Evolutionary conservation across 2,797 vertebrate genomes (phyloP).

Genomic region (Parambassis ranga): DNA sequence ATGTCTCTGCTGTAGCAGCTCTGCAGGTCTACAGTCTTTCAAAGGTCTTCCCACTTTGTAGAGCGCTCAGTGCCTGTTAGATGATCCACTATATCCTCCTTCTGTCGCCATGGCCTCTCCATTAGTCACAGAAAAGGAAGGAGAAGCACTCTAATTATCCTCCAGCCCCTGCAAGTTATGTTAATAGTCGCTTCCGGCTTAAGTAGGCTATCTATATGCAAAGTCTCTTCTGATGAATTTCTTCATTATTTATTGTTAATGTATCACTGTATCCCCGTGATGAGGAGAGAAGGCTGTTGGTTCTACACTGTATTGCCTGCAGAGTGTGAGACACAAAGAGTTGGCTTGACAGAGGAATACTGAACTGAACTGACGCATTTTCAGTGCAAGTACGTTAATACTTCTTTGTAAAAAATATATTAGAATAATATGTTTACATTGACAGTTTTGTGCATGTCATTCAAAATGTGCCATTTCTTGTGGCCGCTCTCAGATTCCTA

Average conservation of each 20-base stretch:
- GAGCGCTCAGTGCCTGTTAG: constrained; percentile 10
- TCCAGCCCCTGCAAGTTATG: constrained; percentile 75
- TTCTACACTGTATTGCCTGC: constrained; percentile 37
- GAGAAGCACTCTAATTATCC: constrained; percentile 77
- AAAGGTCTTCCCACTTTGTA: neutral
- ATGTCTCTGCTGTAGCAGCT: neutral
- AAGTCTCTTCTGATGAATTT: constrained; percentile 83
- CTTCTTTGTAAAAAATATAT: neutral
- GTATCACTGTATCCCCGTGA: constrained; percentile 74
- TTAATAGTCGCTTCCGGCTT: constrained; percentile 77
- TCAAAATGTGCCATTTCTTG: no score
- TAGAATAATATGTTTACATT: neutral
- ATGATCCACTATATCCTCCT: constrained; percentile 40
- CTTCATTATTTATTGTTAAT: constrained; percentile 87
- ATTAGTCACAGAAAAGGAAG: constrained; percentile 65
- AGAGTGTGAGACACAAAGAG: constrained; percentile 8
- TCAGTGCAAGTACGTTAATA: neutral
- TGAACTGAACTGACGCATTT: neutral
- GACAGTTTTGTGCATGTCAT: neutral
- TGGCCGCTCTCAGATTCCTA: no score
- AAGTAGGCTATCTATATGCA: constrained; percentile 90
- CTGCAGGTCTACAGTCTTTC: neutral
- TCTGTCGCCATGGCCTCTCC: constrained; percentile 57
- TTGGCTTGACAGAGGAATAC: neutral
- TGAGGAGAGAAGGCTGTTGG: constrained; percentile 63